These are phyloP conservation scores for Megaceryle maxima DNA, from an alignment of 2,113 vertebrate genomes.

Conservation along the genomic window DNA sequence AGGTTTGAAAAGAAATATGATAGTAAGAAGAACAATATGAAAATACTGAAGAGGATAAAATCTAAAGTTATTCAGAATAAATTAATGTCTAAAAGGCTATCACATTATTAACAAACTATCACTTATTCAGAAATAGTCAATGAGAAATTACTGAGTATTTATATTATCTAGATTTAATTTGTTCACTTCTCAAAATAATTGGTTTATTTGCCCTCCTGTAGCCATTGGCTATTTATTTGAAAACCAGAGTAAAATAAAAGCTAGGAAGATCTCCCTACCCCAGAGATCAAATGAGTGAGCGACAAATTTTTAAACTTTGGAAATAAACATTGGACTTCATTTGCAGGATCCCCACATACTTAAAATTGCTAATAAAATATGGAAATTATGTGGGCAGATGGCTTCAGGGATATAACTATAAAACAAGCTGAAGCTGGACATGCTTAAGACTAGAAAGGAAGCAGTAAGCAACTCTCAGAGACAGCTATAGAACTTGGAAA, in stretches of 20 bases:
- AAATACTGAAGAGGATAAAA: not conserved
- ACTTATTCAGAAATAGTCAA: not conserved
- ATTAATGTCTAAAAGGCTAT: not conserved
- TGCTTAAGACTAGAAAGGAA: not conserved
- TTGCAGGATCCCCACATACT: not conserved
- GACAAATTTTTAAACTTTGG: not conserved
- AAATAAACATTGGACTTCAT: not conserved
- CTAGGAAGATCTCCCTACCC: rapidly evolving
- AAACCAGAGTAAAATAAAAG: not conserved
- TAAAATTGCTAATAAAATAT: not conserved
- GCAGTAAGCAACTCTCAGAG: not conserved
- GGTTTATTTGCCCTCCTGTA: not conserved
- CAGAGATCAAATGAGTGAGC: not conserved
- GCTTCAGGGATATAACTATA: not conserved
- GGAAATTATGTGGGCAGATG: not conserved
- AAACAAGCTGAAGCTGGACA: not conserved
- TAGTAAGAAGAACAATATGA: not conserved
- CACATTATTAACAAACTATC: not conserved
- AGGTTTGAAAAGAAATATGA: not conserved
- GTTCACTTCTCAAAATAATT: not conserved
- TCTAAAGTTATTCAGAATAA: not conserved
- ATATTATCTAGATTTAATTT: not conserved
- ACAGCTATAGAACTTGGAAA: not conserved
- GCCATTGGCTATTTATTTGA: not conserved
- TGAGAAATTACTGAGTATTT: not conserved